Conservation (phyloP, 2,113 vertebrate species). For the Lycocorax pyrrhopterus region DNA sequence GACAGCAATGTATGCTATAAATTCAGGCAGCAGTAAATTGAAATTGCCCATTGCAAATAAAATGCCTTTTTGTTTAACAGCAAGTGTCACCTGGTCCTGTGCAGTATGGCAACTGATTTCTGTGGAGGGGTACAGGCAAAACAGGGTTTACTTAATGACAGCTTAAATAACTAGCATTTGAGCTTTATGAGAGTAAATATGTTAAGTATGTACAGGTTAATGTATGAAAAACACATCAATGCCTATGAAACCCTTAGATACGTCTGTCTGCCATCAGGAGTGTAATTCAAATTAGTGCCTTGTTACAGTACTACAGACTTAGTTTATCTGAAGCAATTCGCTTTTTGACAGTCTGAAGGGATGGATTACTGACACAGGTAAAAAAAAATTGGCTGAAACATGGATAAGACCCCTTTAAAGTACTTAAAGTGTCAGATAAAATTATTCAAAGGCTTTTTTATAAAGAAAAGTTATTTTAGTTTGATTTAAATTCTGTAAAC, state of each 20-base stretch:
- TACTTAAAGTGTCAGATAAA: background rate
- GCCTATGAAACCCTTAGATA: background rate
- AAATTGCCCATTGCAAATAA: constrained; percentile 6
- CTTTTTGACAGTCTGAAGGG: background rate
- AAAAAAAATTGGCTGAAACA: background rate
- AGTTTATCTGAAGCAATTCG: background rate
- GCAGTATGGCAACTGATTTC: background rate
- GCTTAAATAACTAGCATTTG: background rate
- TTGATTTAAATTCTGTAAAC: background rate
- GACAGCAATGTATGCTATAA: background rate
- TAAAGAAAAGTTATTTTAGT: background rate
- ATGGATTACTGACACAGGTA: background rate
- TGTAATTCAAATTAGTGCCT: background rate
- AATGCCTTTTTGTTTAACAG: background rate
- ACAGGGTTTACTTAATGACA: background rate
- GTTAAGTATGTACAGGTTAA: background rate
- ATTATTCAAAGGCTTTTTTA: background rate
- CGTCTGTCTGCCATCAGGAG: background rate
- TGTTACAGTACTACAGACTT: background rate
- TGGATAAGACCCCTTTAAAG: background rate
- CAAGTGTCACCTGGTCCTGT: background rate
- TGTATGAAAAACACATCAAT: background rate
- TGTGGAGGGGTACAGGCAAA: background rate
- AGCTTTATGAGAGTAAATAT: background rate
- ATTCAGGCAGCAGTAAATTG: constrained; percentile 26